Base-by-base conservation (phyloP, 2,113 vertebrate genomes). In the Peromyscus leucopus region DNA sequence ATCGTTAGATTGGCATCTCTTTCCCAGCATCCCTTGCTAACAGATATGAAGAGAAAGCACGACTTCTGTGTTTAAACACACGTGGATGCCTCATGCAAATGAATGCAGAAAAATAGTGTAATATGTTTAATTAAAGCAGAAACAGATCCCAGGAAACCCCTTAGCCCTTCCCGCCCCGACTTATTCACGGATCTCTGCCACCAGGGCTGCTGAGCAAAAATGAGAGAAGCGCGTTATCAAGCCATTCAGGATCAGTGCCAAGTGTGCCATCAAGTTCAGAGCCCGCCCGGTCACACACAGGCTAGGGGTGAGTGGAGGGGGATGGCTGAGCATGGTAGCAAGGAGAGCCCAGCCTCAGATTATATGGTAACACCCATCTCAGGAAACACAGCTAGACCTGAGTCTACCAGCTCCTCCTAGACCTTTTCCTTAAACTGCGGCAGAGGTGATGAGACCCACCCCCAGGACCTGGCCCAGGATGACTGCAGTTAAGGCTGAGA, bases 281-380 rank as follows among this genome's bases (percentile, higher is more conserved):
- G 67, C 39, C 57, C 5, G 4, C 28, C 11, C 1, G 26, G 10
- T 59, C 33, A 57, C 51, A 80, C 55, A 7, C 17, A n/a, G 67
- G 5, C 17, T 1, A 46, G 46, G 39, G 42, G 42, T 42, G 11
- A 24, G 39, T 10, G n/a, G 71, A 74, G 17, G 71, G 12, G 71
- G 71, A 19, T 59, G 21, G 5, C 33, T 5, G 51, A 3, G 0
- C 3, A 0, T 19, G 42, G 31, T 0, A 19, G 42, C 51, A 6
- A 22, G 11, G 24, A 42, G 87, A 84, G 51, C 4, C 28, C 1
- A 28, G 24, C 28, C 24, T 22, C 24, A 17, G 15, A 31, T 5
- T 24, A 1, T 13, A 5, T 67, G 3, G 51, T 36, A 31, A 57
- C 10, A n/a, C 46, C 7, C 21, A 28, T 42, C 7, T 8, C 8